Base-by-base conservation (phyloP, 1,140 invertebrate genomes). In the Drosophila nebulosa region DNA sequence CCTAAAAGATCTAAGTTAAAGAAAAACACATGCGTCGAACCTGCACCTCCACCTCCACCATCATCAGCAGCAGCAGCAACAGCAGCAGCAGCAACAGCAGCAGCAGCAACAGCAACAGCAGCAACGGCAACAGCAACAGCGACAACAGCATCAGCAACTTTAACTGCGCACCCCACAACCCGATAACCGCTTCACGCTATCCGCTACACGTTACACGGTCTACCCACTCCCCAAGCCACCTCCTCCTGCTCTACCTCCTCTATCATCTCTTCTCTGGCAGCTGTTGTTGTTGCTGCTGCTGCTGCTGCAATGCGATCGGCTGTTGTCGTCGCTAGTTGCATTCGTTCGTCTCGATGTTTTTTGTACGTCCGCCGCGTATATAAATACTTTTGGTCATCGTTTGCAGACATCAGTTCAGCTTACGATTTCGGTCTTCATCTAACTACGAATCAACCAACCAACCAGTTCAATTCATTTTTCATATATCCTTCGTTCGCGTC, bases 341-440 rank as follows among this genome's bases (percentile, higher is more conserved):
- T 53, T 68, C 79, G 55, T 36, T 46, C 30, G 30, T 46, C 16
- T 46, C 39, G 74, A 32, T 67, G 64, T 24, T 59, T 59, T 62
- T 66, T 36, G 55, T 62, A 12, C 64, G 51, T 21, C 55, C 69
- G 69, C 68, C 84, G 84, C 84, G 84, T 88, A 88, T 88, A 88
- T 88, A 88, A 88, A 88, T 88, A 89, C 84, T 88, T 88, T 88
- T 88, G 84, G 84, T 89, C 84, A 88, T 88, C 84, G 84, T 79
- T 46, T 89, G 73, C 84, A 89, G 85, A 89, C 84, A 88, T 88
- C 84, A 88, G 84, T 88, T 88, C 84, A 88, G 83, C 79, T 83
- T 83, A 88, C 84, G 84, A 84, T 79, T 84, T 88, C 83, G 83
- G 83, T 89, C 74, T 83, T 72, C 61, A 75, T 56, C 70, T 61